Percentiles rank a stretch among this genome's conserved stretches.
phyloP scores from a whole-genome alignment of 2,888 invertebrate species.

The Eulithis testata region DNA sequence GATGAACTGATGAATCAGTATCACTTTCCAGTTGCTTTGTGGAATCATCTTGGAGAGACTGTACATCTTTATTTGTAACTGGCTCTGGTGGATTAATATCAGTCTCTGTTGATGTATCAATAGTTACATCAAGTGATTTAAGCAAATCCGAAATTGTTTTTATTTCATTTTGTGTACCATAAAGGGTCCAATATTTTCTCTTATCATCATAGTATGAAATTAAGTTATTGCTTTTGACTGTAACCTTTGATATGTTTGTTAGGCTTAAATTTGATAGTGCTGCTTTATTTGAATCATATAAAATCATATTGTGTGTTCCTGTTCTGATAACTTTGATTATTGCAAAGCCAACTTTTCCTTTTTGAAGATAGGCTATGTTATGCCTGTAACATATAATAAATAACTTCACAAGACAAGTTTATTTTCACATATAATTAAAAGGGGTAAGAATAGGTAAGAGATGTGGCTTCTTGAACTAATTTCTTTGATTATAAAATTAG shows the following conservation, averaged over 20 bases:
- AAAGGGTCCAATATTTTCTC: constrained; percentile 70
- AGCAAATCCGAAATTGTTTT: constrained; percentile 58
- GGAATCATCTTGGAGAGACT: constrained; percentile 27
- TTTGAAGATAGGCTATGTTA: constrained; percentile 60
- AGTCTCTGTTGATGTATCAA: constrained; percentile 43
- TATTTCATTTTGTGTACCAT: constrained; percentile 60
- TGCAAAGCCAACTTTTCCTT: constrained; percentile 75
- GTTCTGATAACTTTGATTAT: constrained; percentile 63
- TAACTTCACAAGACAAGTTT: no score
- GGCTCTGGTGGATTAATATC: constrained; percentile 48
- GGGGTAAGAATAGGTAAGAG: no score
- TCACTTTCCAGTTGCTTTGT: constrained; percentile 62
- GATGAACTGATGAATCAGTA: constrained; percentile 66
- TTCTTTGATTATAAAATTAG: no score
- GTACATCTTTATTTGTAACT: constrained; percentile 27
- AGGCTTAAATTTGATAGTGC: constrained; percentile 65
- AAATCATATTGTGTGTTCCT: constrained; percentile 59
- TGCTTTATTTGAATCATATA: constrained; percentile 72
- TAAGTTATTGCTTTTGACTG: constrained; percentile 60
- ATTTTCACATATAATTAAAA: no score
- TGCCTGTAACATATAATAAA: constrained; percentile 49
- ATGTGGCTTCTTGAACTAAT: no score
- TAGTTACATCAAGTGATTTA: constrained; percentile 50
- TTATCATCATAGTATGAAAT: constrained; percentile 70
- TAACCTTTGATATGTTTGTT: constrained; percentile 56